Conservation (phyloP, 2,888 invertebrate genomes). For the Tipula lateralis region DNA sequence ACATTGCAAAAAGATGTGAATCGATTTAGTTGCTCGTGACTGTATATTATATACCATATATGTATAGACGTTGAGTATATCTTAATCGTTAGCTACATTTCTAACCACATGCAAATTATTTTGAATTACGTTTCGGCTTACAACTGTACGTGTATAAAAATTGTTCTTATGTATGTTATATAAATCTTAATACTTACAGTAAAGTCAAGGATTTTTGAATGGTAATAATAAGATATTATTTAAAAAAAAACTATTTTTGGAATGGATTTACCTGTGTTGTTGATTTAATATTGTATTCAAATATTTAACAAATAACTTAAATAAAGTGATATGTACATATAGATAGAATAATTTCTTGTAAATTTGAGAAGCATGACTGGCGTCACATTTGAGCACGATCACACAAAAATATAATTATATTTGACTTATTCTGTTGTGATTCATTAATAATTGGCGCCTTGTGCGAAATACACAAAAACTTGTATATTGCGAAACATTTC, state of each 20-base stretch:
- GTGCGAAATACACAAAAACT: neutral
- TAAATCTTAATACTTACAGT: neutral
- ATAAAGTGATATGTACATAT: no score
- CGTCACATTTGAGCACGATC: neutral
- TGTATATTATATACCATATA: no score
- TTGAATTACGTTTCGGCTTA: neutral
- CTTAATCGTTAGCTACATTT: no score
- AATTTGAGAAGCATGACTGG: neutral
- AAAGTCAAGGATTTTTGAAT: neutral
- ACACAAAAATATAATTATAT: neutral
- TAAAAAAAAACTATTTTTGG: neutral
- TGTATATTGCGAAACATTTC: neutral
- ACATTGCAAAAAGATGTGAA: no score
- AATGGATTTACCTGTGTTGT: neutral
- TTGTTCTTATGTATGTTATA: neutral
- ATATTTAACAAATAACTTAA: neutral
- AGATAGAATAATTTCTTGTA: neutral
- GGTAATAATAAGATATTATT: neutral
- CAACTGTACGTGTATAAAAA: neutral
- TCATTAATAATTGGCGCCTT: neutral
- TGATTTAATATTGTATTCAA: neutral
- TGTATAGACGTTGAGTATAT: no score
- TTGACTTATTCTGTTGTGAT: neutral
- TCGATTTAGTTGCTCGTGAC: no score
- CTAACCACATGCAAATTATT: neutral